phyloP scores from a whole-genome alignment of 2,888 invertebrate species.

The Drosophila gaucha region DNA sequence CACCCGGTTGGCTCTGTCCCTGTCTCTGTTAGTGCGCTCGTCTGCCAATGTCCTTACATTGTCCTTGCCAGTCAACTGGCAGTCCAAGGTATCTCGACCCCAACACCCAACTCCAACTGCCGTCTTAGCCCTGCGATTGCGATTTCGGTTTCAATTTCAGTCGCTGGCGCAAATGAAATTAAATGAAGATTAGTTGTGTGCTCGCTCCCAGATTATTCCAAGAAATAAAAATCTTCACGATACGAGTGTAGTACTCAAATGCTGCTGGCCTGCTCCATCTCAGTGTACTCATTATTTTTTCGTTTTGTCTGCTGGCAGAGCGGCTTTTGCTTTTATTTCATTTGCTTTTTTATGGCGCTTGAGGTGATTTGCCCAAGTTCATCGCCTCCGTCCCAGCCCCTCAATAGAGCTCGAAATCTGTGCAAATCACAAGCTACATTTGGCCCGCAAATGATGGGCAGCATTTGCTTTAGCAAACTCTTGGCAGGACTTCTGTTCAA shows the following conservation, averaged over 20 bases:
- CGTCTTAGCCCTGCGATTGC: conserved; percentile 31
- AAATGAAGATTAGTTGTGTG: conserved; percentile 82
- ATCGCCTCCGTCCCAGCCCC: conserved; percentile 14
- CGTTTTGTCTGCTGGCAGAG: conserved; percentile 45
- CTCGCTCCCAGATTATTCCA: conserved; percentile 76
- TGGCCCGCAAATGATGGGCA: conserved; percentile 71
- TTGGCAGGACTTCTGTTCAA: background rate
- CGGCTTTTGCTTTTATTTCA: conserved; percentile 71
- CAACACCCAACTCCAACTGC: conserved; percentile 2
- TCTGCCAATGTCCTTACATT: conserved; percentile 73
- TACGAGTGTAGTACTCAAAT: conserved; percentile 37
- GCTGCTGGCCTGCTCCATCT: conserved; percentile 16
- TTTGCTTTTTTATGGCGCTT: conserved; percentile 75
- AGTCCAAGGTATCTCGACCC: conserved; percentile 38
- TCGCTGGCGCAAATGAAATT: conserved; percentile 80
- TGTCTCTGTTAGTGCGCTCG: background rate
- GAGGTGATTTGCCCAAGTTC: conserved; percentile 76
- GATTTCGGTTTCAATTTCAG: conserved; percentile 73
- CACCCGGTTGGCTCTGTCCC: background rate
- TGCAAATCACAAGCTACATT: conserved; percentile 78
- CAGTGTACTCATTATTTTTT: conserved; percentile 71
- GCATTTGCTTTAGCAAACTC: conserved; percentile 46
- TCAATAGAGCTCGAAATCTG: conserved; percentile 49
- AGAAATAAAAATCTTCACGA: conserved; percentile 79
- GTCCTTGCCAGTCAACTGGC: conserved; percentile 63